Percentiles rank a stretch among this genome's conserved stretches.
These are phyloP conservation scores for Hippasteria phrygiana DNA, from an alignment of 53 echinoderm and acorn worm genomes.

Conservation along the genomic window DNA sequence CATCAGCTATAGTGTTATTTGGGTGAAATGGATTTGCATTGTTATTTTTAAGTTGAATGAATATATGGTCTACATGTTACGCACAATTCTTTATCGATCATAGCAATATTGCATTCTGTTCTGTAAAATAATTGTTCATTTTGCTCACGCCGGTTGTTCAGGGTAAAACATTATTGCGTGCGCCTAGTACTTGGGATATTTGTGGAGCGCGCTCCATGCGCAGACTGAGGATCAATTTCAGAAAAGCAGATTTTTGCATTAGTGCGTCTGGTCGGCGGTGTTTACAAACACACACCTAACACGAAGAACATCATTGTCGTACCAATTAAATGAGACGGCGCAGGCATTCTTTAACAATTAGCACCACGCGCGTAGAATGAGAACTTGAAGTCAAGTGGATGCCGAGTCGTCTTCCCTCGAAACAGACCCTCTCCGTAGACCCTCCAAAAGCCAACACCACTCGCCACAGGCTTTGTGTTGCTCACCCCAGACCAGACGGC, in stretches of 20 bases:
- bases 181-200: too few relatives aligned
- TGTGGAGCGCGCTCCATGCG: background rate
- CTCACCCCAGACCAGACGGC: constrained; percentile 32
- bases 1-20: too few relatives aligned
- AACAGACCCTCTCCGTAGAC: background rate
- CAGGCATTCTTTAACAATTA: constrained; percentile 48
- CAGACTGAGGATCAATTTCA: constrained; percentile 36
- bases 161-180: too few relatives aligned
- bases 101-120: too few relatives aligned
- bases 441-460: constrained; percentile 37
- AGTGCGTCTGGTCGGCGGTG: constrained; percentile 40
- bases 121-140: too few relatives aligned
- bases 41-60: too few relatives aligned
- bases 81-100: too few relatives aligned
- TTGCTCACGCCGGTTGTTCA: too few relatives aligned
- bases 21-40: too few relatives aligned
- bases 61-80: too few relatives aligned
- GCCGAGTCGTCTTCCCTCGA: constrained; percentile 15
- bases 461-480: background rate
- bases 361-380: constrained; percentile 34
- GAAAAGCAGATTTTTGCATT: constrained; percentile 37
- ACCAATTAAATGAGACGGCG: constrained; percentile 36
- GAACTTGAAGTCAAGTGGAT: background rate
- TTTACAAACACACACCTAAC: constrained; percentile 56
- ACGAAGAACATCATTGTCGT: constrained; percentile 28